phyloP scores from a whole-genome alignment of 2,113 vertebrate genomes.

The Pelusios castaneus region DNA sequence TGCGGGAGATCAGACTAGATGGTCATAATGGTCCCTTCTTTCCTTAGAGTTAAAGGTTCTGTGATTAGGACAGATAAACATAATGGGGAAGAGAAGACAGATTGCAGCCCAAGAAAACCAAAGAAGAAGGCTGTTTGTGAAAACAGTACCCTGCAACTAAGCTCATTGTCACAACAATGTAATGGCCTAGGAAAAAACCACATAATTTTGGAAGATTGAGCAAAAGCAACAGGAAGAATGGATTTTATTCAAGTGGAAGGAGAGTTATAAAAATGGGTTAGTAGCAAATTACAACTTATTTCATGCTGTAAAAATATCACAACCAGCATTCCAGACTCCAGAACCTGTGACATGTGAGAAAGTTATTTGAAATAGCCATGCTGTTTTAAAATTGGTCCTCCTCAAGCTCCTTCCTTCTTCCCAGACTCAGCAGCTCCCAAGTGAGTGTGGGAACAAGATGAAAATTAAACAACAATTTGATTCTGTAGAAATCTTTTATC shows the following conservation, averaged over 20 bases:
- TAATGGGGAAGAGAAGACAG: background rate
- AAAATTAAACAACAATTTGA: background rate
- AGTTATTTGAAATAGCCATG: background rate
- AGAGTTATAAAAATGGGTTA: background rate
- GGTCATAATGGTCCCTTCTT: background rate
- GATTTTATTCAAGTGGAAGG: background rate
- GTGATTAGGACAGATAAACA: background rate
- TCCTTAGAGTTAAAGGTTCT: background rate
- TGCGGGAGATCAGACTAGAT: background rate
- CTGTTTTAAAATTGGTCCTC: background rate
- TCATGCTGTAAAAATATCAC: background rate
- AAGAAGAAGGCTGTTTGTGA: background rate
- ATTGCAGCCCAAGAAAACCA: background rate
- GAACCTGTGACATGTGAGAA: background rate
- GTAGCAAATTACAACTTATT: background rate
- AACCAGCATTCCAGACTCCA: background rate
- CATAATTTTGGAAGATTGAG: background rate
- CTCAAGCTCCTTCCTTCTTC: background rate
- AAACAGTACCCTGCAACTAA: background rate
- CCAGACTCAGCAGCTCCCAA: background rate
- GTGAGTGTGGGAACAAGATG: background rate
- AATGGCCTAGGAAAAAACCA: background rate
- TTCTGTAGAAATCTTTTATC: background rate
- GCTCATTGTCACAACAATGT: background rate
- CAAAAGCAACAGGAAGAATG: background rate